These are phyloP conservation scores for Agonopterix arenella DNA, from an alignment of 2,888 invertebrate genomes.

Conservation along the genomic window DNA sequence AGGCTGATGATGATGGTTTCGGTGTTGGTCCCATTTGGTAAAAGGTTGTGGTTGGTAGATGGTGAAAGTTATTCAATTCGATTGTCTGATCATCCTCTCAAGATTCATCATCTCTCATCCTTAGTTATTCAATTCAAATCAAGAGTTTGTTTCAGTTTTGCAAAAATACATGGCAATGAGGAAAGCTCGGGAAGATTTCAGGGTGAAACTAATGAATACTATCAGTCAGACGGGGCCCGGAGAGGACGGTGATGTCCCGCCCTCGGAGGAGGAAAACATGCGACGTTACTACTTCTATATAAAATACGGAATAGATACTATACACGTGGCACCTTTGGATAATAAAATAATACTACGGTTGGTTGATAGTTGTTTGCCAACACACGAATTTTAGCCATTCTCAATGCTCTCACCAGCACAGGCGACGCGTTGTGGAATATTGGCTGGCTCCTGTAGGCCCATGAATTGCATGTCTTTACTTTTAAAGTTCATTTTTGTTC, in stretches of 20 bases:
- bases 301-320: slow-evolving; percentile 92
- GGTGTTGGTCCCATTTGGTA: too few species aligned
- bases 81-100: too few species aligned
- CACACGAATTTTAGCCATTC: too few species aligned
- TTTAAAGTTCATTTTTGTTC: slow-evolving; percentile 14
- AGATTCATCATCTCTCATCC: background rate
- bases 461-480: too few species aligned
- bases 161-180: slow-evolving; percentile 82
- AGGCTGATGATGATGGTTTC: too few species aligned
- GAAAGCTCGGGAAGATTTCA: slow-evolving; percentile 88
- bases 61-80: too few species aligned
- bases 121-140: background rate
- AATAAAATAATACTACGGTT: slow-evolving; percentile 77
- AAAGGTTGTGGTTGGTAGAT: too few species aligned
- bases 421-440: too few species aligned
- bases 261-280: slow-evolving; percentile 81
- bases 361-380: too few species aligned
- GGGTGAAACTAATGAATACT: slow-evolving; percentile 85
- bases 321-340: slow-evolving; percentile 91
- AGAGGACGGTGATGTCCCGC: slow-evolving; percentile 61
- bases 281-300: slow-evolving; percentile 93
- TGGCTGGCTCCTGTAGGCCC: too few species aligned
- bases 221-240: slow-evolving; percentile 78
- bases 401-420: too few species aligned
- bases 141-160: slow-evolving; percentile 52